Base-by-base conservation (phyloP, 92 coral and sea anemone species). In the Chrysogorgia sp. region DNA sequence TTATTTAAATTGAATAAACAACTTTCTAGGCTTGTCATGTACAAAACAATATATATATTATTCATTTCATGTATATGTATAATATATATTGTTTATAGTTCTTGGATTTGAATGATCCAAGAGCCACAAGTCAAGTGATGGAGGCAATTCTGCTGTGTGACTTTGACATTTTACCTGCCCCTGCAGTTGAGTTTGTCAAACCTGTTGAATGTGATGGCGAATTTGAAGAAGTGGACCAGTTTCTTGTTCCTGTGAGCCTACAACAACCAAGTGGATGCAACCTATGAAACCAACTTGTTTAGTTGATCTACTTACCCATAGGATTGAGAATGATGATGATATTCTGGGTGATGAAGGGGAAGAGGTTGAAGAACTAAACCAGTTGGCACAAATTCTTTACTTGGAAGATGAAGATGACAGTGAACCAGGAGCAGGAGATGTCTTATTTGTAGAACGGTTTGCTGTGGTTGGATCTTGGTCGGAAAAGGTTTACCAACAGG, bases 401-500 rank as follows among this genome's bases (percentile, higher is more conserved):
- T 49, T 23, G 17, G 57, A 25, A 37, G 56, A 57, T 0, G 56
- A 31, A 19, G 33, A 14, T 45, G n/a, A n/a, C n/a, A n/a, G n/a
- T n/a, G 15, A 20, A 30, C 17, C 52, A 15, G 47, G 10, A 64
- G 71, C 43, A 35, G 41, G 40, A 62, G 53, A 34, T 65, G 71
- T 40, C 50, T 15, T 60, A 71, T 79, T 61, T 79, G 29, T 65
- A 62, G 65, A 81, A 2, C 61, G 21, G 24, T 89, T 86, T 74
- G 59, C 82, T 40, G 75, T 87, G 2, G 82, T 77, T 13, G 87
- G 86, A 5, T 77, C 84, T 2, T 56, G 81, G 53, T 72, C 74
- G 57, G 91, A 83, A 64, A 60, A 61, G 50, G 70, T 84, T 15
- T 83, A 87, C 55, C 87, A 87, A 43, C 53, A 31, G 3, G 85